Evolutionary conservation across 2,113 vertebrate genomes (phyloP), one percentile per base, ranked within the genome.

Genomic region (Xiphorhynchus elegans): DNA sequence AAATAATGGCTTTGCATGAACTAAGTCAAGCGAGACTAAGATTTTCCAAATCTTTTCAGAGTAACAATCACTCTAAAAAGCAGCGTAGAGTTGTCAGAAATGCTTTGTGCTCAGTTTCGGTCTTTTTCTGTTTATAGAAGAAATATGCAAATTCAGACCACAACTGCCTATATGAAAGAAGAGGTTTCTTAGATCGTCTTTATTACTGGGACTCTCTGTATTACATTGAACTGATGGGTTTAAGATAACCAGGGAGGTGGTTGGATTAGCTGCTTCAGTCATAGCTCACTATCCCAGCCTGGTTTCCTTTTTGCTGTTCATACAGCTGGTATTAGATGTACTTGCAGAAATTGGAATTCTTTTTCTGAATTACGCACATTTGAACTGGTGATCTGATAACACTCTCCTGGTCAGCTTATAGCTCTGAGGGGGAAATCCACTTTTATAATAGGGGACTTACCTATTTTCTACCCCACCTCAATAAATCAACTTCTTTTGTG

Each of bases 1-100:
- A 76, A 84, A 23, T 68, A 68, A 64, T 52, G 16, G 39, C 49
- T 90, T 87, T 93, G 4, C n/a, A 9, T 80, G 50, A 44, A 68
- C 64, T 49, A 83, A 80, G 73, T 76, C 33, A 52, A 39, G 35
- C 56, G 56, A 76, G 33, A 64, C 33, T n/a, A 39, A 80, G 46
- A 49, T 73, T 74, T 84, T 52, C 46, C 50, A n/a, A 31, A 17
- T 69, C 6, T 42, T n/a, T 78, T 66, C 20, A 23, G 67, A 42
- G 42, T 68, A 64, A 24, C 15, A 21, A 18, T 33, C 31, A 5
- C 50, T 94, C 37, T 58, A 35, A 76, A 89, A 87, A 53, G 44
- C 53, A 66, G 13, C 0, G 0, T 33, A 16, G n/a, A 17, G 17
- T 77, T 7, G 2, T 50, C 37, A 17, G 21, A 49, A 95, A 50